Base-by-base conservation (phyloP, 2,113 vertebrate genomes). In the Anser brachyrhynchus region DNA sequence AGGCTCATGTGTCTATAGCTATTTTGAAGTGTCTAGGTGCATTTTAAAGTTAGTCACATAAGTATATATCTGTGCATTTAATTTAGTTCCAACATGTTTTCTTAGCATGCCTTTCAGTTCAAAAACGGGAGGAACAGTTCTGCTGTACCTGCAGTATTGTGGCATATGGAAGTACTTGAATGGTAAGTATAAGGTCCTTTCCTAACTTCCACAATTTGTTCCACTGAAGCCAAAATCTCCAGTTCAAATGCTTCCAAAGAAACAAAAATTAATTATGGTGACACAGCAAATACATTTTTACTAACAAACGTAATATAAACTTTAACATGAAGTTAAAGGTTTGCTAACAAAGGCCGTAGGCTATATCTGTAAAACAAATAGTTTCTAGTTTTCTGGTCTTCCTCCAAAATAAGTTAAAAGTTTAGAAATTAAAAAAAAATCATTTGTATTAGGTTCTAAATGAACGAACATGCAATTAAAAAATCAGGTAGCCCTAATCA, bases 391-490 rank as follows among this genome's bases (percentile, higher is more conserved):
- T 80, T 52, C 16, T 81, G 8, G 37, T 3, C 54, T 92, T 84
- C 8, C 22, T 89, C n/a, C 64, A 74, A 93, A 91, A 81, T 11
- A 33, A n/a, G 10, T 54, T 74, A 73, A 37, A 43, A 6, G 31
- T 61, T 91, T 75, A 26, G 15, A 46, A 66, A 81, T 87, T 66
- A 84, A 94, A 89, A 93, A 95, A 51, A 11, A 75, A 95, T 79
- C 9, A 64, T 8, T 41, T 59, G 3, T 43, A 44, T 92, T 95
- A 41, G 25, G 94, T 80, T 54, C 37, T 82, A 94, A 96, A 82
- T 81, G 65, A 96, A 89, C 6, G 15, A 95, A 93, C 26, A 72
- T 58, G 7, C 46, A 93, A 93, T 87, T 55, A 95, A 95, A 90
- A 55, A 71, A 82, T 25, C 51, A 93, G 29, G 46, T 41, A 86